Conservation (phyloP, 2,113 vertebrate species). For the Calypte anna region DNA sequence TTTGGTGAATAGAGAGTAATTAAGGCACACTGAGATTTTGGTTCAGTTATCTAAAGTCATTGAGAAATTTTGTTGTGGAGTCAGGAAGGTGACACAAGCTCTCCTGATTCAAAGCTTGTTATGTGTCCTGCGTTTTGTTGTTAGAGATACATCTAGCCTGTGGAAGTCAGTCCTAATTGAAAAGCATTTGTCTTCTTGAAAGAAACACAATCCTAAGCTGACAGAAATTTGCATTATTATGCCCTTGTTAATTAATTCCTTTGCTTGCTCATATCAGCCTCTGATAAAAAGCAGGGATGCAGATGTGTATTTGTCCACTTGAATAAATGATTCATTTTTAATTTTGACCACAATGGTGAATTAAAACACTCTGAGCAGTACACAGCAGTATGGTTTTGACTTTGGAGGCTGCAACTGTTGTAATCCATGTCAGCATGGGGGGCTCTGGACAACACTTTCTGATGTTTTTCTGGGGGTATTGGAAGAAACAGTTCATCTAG, state of each 20-base stretch:
- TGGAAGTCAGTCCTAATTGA: neutral
- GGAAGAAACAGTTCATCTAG: neutral
- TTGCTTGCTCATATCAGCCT: neutral
- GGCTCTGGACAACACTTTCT: neutral
- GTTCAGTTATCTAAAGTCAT: neutral
- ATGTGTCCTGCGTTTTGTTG: neutral
- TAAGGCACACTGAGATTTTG: neutral
- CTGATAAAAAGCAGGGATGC: conserved; percentile 28
- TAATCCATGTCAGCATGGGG: neutral
- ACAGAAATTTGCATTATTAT: conserved; percentile 49
- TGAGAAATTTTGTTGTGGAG: neutral
- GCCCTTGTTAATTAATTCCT: conserved; percentile 56
- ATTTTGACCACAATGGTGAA: neutral
- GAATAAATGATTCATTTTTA: conserved; percentile 33
- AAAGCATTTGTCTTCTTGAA: neutral
- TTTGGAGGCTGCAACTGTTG: neutral
- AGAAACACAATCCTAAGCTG: conserved; percentile 24
- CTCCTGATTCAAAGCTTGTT: neutral
- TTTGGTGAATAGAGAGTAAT: neutral
- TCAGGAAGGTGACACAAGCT: neutral
- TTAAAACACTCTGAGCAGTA: neutral
- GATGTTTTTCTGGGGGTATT: neutral
- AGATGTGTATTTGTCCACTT: neutral
- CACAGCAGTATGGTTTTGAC: neutral
- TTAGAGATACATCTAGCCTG: neutral